These are phyloP conservation scores for Drosophila melanica DNA, from an alignment of 1,140 invertebrate species.

Conservation along the genomic window DNA sequence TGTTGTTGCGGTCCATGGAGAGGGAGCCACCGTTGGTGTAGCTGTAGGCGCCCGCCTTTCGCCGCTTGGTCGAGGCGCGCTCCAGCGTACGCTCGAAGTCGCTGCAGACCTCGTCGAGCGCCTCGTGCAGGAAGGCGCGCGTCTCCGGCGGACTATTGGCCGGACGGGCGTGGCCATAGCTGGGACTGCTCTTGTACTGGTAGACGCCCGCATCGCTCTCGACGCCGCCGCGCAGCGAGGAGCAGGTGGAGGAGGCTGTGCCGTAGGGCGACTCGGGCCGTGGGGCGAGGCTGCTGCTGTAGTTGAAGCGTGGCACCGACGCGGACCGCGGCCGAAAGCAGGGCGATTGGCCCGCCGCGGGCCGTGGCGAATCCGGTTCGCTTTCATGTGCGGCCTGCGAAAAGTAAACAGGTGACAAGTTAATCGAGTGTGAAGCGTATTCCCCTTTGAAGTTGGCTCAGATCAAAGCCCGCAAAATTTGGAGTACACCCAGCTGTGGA, in stretches of 20 bases:
- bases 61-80: conserved; percentile 83
- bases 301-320: conserved; percentile 78
- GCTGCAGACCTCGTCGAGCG: conserved; percentile 88
- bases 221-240: conserved; percentile 70
- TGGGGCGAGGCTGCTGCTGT: conserved; percentile 53
- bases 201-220: conserved; percentile 74
- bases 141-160: conserved; percentile 77
- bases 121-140: conserved; percentile 79
- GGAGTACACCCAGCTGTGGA: not conserved
- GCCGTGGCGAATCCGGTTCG: conserved; percentile 78
- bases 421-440: conserved; percentile 48
- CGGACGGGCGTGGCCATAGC: conserved; percentile 25
- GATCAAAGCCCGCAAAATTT: conserved; percentile 18
- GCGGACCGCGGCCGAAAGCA: conserved; percentile 66
- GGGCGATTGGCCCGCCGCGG: conserved; percentile 35
- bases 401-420: conserved; percentile 59
- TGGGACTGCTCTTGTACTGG: conserved; percentile 24
- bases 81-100: conserved; percentile 90
- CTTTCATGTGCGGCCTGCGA: conserved; percentile 74
- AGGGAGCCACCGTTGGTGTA: conserved; percentile 29
- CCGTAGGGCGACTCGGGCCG: conserved; percentile 75
- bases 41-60: conserved; percentile 46
- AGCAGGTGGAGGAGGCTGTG: conserved; percentile 79
- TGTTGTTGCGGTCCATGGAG: conserved; percentile 78
- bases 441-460: conserved; percentile 29